phyloP scores from a whole-genome alignment of 2,113 vertebrate genomes.

The Protobothrops mucrosquamatus region DNA sequence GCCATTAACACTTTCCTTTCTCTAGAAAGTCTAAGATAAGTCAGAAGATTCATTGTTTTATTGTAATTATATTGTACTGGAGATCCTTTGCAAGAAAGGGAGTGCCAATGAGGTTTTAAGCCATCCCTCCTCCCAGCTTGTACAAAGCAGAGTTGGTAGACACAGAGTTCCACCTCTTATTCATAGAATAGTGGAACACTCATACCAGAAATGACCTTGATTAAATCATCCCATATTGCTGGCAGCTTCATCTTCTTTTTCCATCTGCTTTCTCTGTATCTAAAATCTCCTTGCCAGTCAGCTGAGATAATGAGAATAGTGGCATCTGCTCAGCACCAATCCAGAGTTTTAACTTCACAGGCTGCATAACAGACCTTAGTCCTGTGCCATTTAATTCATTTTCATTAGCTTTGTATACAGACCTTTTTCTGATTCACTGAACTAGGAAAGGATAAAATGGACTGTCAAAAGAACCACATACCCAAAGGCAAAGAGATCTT shows the following conservation, averaged over 20 bases:
- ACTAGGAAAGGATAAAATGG: neutral
- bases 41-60: neutral
- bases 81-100: neutral
- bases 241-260: neutral
- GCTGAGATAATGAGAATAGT: neutral
- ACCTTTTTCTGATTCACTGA: neutral
- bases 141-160: neutral
- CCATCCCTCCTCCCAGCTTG: neutral
- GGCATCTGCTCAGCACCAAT: neutral
- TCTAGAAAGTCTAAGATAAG: neutral
- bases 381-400: neutral
- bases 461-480: neutral
- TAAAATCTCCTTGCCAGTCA: neutral
- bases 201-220: neutral
- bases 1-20: neutral
- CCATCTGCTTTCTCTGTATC: neutral
- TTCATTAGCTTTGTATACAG: neutral
- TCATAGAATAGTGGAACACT: neutral
- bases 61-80: neutral
- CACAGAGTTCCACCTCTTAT: neutral
- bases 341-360: neutral
- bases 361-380: neutral
- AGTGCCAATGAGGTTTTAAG: neutral
- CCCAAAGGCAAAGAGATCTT: neutral
- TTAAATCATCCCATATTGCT: neutral